These are phyloP conservation scores for Morphnarchus princeps DNA, from an alignment of 2,113 vertebrate species.

Conservation along the genomic window DNA sequence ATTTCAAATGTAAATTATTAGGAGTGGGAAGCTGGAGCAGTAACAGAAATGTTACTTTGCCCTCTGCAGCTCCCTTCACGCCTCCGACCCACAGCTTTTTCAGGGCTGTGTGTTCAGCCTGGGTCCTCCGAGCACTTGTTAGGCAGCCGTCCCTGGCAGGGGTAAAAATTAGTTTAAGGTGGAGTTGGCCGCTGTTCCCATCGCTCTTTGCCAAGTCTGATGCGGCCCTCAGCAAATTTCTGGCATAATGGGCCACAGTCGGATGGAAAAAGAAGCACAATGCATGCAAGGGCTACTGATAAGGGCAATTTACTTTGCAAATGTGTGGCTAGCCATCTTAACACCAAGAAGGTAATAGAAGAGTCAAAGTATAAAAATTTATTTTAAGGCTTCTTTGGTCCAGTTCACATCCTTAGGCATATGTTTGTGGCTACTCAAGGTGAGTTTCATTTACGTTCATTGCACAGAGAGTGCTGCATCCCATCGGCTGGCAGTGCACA, in stretches of 20 bases:
- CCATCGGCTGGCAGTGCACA: fast-evolving
- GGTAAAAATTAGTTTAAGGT: not conserved
- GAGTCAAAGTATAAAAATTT: not conserved
- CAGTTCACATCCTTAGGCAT: not conserved
- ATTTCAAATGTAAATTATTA: not conserved
- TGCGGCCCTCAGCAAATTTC: not conserved
- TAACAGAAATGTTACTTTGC: not conserved
- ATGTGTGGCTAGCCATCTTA: not conserved
- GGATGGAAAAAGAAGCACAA: not conserved
- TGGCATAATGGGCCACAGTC: not conserved
- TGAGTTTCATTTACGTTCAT: fast-evolving
- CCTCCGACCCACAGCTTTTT: not conserved
- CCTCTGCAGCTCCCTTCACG: not conserved
- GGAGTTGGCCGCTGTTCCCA: not conserved
- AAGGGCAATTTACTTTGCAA: not conserved
- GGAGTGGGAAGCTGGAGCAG: not conserved
- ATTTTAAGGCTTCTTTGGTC: not conserved
- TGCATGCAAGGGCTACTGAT: not conserved
- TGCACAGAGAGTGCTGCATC: fast-evolving
- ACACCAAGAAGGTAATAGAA: not conserved
- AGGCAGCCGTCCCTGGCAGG: not conserved
- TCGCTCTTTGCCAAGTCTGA: not conserved
- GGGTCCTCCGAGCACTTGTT: not conserved
- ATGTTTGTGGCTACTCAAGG: not conserved
- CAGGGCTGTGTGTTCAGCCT: not conserved